A percentile compares a stretch with the other conserved stretches of the same genome.
phyloP scores from a whole-genome alignment of 2,888 invertebrate genomes.

The Argynnis bischoffii region DNA sequence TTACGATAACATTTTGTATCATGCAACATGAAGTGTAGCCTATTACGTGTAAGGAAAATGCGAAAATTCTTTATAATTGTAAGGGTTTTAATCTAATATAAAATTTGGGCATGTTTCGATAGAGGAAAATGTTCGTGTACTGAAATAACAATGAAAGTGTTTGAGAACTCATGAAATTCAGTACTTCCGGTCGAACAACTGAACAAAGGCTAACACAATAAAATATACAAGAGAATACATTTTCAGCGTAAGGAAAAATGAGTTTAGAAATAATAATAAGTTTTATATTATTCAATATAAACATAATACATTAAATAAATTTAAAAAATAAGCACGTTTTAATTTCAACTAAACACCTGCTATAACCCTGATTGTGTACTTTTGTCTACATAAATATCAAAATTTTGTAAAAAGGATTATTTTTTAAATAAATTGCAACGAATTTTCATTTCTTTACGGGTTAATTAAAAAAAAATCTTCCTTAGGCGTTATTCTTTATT shows the following conservation, averaged over 20 bases:
- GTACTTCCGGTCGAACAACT: constrained; percentile 19
- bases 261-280: neutral
- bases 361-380: too few species aligned
- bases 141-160: constrained; percentile 26
- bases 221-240: constrained; percentile 28
- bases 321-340: too few species aligned
- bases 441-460: too few species aligned
- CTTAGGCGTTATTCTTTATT: too few species aligned
- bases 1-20: constrained; percentile 21
- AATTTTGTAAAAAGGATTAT: too few species aligned
- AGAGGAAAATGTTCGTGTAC: constrained; percentile 1
- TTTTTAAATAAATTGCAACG: too few species aligned
- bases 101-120: neutral
- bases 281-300: neutral
- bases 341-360: too few species aligned
- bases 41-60: constrained; percentile 1
- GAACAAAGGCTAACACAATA: constrained; percentile 27
- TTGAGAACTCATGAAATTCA: constrained; percentile 30
- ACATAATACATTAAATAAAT: neutral
- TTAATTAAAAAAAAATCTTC: too few species aligned
- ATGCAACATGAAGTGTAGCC: constrained; percentile 9
- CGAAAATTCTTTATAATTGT: neutral
- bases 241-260: constrained; percentile 22
- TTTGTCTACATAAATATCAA: too few species aligned
- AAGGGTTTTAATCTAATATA: constrained; percentile 7